Evolutionary conservation across 1,140 invertebrate genomes (phyloP).

Genomic region (Lepidostoma basale): DNA sequence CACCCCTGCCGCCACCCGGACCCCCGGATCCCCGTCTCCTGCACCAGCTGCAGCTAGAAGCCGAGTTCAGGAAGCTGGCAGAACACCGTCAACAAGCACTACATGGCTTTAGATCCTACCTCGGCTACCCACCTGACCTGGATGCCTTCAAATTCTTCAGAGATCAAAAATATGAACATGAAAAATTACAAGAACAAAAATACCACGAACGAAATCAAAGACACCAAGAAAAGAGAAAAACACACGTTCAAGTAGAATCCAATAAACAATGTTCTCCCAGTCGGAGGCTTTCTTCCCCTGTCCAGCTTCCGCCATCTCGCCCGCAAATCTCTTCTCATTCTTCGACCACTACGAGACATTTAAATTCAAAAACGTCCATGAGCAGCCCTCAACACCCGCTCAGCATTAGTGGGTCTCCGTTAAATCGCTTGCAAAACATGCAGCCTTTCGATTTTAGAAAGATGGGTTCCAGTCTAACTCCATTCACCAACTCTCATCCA

Average conservation of each 20-base stretch:
- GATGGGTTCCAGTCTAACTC: conserved; percentile 61
- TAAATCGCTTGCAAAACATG: conserved; percentile 92
- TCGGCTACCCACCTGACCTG: conserved; percentile 48
- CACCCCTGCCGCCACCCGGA: conserved; percentile 11
- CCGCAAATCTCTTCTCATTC: conserved; percentile 18
- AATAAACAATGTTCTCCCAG: conserved; percentile 11
- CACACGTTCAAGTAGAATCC: background rate
- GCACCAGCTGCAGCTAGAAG: conserved; percentile 56
- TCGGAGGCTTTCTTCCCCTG: conserved; percentile 27
- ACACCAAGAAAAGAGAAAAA: conserved; percentile 31
- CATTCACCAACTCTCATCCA: conserved; percentile 51
- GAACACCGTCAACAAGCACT: conserved; percentile 49
- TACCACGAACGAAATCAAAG: conserved; percentile 15
- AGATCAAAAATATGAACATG: conserved; percentile 48
- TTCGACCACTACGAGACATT: conserved; percentile 15
- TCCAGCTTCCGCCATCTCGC: conserved; percentile 2
- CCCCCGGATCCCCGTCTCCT: conserved; percentile 49
- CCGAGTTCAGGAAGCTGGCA: conserved; percentile 57
- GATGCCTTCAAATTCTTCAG: conserved; percentile 59
- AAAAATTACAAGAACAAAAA: conserved; percentile 18
- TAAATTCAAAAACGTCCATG: conserved; percentile 48
- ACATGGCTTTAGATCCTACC: conserved; percentile 48
- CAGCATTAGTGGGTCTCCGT: conserved; percentile 64
- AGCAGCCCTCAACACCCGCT: conserved; percentile 54
- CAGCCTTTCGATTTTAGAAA: conserved; percentile 93